Percentiles rank a stretch among this genome's conserved stretches.
phyloP scores from a whole-genome alignment of 2,797 vertebrate species.

The Ptychadena robeensis region DNA sequence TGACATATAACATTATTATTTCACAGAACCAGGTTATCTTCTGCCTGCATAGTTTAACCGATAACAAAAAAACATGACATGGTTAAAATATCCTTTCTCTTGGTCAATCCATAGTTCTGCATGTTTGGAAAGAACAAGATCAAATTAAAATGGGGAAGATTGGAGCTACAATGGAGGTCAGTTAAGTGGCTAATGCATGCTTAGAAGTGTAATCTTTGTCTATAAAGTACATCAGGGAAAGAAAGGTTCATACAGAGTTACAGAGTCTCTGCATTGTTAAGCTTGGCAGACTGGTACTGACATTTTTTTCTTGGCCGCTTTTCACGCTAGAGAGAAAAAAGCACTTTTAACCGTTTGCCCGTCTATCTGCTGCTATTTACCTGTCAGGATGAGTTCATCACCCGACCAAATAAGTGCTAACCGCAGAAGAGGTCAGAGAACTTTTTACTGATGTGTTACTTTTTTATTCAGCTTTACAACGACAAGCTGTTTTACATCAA shows the following conservation, averaged over 20 bases:
- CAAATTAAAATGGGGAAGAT: background rate
- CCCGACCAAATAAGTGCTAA: background rate
- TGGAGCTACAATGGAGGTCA: background rate
- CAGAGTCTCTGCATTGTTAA: background rate
- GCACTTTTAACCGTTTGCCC: background rate
- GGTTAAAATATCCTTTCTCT: background rate
- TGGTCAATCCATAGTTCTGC: background rate
- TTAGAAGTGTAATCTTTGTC: background rate
- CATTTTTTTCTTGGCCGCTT: slow-evolving; percentile 13
- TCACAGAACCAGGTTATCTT: background rate
- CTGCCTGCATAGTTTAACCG: background rate
- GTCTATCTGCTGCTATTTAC: slow-evolving; percentile 6
- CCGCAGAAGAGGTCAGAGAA: background rate
- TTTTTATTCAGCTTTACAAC: background rate
- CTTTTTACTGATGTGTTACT: background rate
- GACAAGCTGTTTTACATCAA: slow-evolving; percentile 3
- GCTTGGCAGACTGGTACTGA: slow-evolving; percentile 6
- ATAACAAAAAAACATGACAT: background rate
- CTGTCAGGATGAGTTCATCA: slow-evolving; percentile 1
- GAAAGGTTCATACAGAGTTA: background rate
- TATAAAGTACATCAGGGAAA: background rate
- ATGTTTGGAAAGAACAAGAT: background rate
- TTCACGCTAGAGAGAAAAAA: background rate
- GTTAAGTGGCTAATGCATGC: background rate
- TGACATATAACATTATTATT: background rate